These are phyloP conservation scores for Volucella zonaria DNA, from an alignment of 2,888 invertebrate species.

Conservation along the genomic window DNA sequence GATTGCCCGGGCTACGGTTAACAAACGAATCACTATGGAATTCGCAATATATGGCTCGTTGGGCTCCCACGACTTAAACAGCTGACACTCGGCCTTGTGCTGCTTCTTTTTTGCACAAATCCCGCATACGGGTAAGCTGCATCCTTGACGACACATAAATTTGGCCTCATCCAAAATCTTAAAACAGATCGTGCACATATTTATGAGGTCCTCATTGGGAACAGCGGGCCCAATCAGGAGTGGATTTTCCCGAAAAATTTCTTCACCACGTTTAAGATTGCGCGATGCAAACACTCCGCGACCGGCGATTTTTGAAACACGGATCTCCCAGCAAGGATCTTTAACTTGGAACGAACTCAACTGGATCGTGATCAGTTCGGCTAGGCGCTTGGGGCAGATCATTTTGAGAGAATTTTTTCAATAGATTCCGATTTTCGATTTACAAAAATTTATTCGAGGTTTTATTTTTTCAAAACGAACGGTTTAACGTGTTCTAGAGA, in stretches of 20 bases:
- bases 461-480: constrained; percentile 54
- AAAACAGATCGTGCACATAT: constrained; percentile 87
- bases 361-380: constrained; percentile 79
- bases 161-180: constrained; percentile 82
- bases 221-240: constrained; percentile 88
- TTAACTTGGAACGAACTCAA: constrained; percentile 80
- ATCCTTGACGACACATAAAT: constrained; percentile 85
- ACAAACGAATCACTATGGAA: constrained; percentile 79
- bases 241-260: constrained; percentile 89
- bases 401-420: constrained; percentile 69
- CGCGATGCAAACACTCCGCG: constrained; percentile 88
- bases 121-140: constrained; percentile 88
- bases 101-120: constrained; percentile 85
- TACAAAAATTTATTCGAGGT: background rate
- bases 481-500: constrained; percentile 64
- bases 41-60: constrained; percentile 82
- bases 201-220: constrained; percentile 83
- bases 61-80: constrained; percentile 85
- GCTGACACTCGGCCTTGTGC: constrained; percentile 87
- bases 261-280: constrained; percentile 86
- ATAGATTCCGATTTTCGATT: constrained; percentile 14
- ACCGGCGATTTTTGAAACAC: constrained; percentile 86
- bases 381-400: constrained; percentile 81
- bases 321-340: constrained; percentile 85
- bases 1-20: constrained; percentile 80